These are phyloP conservation scores for Elgonia sp. DNA, from an alignment of 2,888 invertebrate species.

Conservation along the genomic window DNA sequence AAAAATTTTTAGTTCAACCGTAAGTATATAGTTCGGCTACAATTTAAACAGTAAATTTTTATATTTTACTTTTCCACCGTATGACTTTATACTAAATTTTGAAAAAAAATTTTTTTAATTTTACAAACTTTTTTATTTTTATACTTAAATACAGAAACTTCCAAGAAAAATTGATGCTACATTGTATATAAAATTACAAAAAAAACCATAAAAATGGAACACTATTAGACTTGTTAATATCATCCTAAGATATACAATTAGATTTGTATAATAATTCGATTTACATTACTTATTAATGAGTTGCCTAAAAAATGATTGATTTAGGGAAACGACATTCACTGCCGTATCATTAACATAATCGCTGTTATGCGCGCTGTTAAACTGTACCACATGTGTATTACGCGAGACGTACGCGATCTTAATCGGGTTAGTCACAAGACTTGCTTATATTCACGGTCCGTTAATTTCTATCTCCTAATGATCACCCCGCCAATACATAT, in stretches of 20 bases:
- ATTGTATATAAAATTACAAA: too few species aligned
- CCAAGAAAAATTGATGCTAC: too few species aligned
- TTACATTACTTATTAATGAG: neutral
- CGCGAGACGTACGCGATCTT: conserved; percentile 72
- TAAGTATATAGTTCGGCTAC: too few species aligned
- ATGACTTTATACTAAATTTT: too few species aligned
- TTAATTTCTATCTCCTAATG: conserved; percentile 70
- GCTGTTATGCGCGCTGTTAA: conserved; percentile 74
- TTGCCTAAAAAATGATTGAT: conserved; percentile 35
- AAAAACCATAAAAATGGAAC: too few species aligned
- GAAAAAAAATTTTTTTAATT: too few species aligned
- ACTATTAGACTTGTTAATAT: too few species aligned
- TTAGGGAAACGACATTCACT: conserved; percentile 50
- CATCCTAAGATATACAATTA: neutral
- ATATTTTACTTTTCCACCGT: too few species aligned
- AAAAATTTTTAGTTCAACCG: too few species aligned
- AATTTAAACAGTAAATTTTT: too few species aligned
- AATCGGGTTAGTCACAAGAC: conserved; percentile 72
- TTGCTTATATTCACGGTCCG: conserved; percentile 67
- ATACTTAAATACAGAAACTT: too few species aligned
- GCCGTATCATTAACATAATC: conserved; percentile 63
- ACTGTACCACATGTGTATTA: conserved; percentile 76
- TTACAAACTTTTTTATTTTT: too few species aligned
- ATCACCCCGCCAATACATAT: conserved; percentile 60
- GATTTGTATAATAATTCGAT: neutral